Evolutionary conservation across 2,113 vertebrate genomes (phyloP), one percentile per base, ranked within the genome.

Genomic region (Leucopsar rothschildi): DNA sequence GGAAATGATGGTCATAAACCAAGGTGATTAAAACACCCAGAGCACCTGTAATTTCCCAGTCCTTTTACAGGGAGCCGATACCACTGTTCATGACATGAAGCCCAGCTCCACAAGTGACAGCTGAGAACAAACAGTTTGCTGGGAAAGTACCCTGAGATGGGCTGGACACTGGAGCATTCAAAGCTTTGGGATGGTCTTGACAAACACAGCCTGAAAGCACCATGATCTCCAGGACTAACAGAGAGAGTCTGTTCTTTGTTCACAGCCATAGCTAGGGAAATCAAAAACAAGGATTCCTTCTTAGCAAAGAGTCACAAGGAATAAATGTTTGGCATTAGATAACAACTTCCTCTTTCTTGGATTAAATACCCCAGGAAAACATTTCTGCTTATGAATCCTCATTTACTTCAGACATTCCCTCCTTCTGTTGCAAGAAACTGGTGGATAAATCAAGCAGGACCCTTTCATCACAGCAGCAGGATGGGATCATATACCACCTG

Each of bases 221-320:
- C 4, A 0, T 29, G 49, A 11, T 60, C 31, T 68, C 0, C 0
- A 50, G 45, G n/a, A 69, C 35, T 76, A 50, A 76, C 11, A 49
- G 24, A 7, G 35, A 39, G 40, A 33, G 15, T 57, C 55, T 64
- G 22, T n/a, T 82, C 66, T 82, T 75, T 88, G 31, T 29, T 72
- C 45, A 31, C 1, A 12, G 47, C 4, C 25, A 50, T 6, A 75
- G 33, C 12, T 33, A 47, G 10, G 44, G 47, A 75, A 87, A 63
- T 35, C 13, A 59, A 50, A 77, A 61, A 9, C 19, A 87, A 55
- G 28, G 27, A 53, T 68, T 68, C 28, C 25, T 80, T 75, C 35
- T 60, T 31, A 40, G 15, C 40, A 82, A 93, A n/a, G n/a, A 88
- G 12, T 29, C 5, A 2, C 71, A 73, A 68, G 31, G 27, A 88